Base-by-base conservation (phyloP, 2,113 vertebrate species). In the Clinocottus analis region DNA sequence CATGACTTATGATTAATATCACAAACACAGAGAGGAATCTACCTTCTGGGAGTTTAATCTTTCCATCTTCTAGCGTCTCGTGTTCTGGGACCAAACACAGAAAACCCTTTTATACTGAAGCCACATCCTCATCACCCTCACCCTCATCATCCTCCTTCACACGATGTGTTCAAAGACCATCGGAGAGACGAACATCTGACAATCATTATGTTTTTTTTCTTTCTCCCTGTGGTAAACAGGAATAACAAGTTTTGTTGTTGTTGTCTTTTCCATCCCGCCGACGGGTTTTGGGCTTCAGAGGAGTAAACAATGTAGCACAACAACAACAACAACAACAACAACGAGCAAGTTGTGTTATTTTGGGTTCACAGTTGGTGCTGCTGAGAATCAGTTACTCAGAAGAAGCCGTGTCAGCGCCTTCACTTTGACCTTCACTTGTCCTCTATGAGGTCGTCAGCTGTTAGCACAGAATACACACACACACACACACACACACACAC, bases 21-120 rank as follows among this genome's bases (percentile, higher is more conserved):
- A 27, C 2, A 49, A 21, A 63, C 27, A 25, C 45, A 66, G 5
- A n/a, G n/a, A n/a, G 47, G 45, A 14, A 19, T 58, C 75, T 85
- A 90, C 82, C 89, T 86, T 73, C 29, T n/a, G 74, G 71, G 35
- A 51, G 71, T 73, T 89, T 43, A 12, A 76, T 29, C 4, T 82
- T 59, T 45, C 4, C 3, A 77, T 59, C 47, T 7, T 66, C 60
- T n/a, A 76, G 13, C 1, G 17, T 78, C 71, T 79, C 33, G 5
- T 75, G 77, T 23, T 63, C 87, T 85, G 56, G 49, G 14, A 77
- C 7, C 11, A 81, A 10, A 71, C 43, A 79, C 14, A 61, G 1
- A 8, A 68, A n/a, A 77, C 5, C 0, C 13, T 53, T 62, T 62
- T 10, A 55, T 37, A 55, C 16, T 43, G 56, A 25, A 53, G 27